Evolutionary conservation across 2,888 invertebrate species (phyloP).

Genomic region (Thera obeliscata): DNA sequence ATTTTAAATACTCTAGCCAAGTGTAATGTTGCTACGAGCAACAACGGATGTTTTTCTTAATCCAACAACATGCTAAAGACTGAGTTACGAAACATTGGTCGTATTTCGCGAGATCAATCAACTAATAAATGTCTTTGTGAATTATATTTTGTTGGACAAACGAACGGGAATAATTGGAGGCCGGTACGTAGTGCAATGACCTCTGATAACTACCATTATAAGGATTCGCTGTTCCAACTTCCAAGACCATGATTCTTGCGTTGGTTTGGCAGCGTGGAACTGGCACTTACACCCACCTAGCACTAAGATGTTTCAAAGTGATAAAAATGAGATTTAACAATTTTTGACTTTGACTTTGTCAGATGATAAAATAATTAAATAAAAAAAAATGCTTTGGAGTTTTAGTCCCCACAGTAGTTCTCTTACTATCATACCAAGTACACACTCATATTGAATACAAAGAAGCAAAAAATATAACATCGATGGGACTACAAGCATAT

Average conservation of each 20-base stretch:
- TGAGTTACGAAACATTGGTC: slow-evolving; percentile 16
- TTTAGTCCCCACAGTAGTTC: too few species aligned
- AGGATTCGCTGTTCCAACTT: background rate
- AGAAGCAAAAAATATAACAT: too few species aligned
- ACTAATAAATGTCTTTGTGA: slow-evolving; percentile 26
- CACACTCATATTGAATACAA: too few species aligned
- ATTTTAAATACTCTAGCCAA: slow-evolving; percentile 3
- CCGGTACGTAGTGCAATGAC: slow-evolving; percentile 28
- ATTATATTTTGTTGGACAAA: slow-evolving; percentile 18
- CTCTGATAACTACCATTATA: slow-evolving; percentile 18
- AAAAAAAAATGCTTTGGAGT: too few species aligned
- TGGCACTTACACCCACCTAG: too few species aligned
- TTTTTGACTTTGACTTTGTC: too few species aligned
- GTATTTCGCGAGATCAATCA: slow-evolving; percentile 21
- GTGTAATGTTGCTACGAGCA: background rate
- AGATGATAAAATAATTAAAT: too few species aligned
- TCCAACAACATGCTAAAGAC: slow-evolving; percentile 14
- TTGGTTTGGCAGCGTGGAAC: too few species aligned
- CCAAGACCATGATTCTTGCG: background rate
- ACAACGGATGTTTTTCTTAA: background rate
- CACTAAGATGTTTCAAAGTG: too few species aligned
- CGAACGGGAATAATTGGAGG: slow-evolving; percentile 31
- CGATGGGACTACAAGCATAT: too few species aligned
- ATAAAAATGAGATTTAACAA: too few species aligned
- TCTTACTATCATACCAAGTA: too few species aligned